phyloP scores from a whole-genome alignment of 2,797 vertebrate genomes.

The Coccyzus lansbergi region DNA sequence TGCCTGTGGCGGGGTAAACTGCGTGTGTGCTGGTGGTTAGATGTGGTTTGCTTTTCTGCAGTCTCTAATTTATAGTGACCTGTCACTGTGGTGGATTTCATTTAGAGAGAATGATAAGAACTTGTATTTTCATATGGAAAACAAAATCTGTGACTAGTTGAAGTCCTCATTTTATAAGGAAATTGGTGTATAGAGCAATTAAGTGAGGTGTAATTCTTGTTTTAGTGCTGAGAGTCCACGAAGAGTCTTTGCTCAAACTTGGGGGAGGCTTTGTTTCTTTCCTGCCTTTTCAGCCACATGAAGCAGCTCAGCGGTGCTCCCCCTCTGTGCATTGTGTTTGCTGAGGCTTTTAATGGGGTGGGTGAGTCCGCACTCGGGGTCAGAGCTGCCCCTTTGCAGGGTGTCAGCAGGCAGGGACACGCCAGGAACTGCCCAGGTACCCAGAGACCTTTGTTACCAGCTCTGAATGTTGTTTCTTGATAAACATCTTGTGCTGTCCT shows the following conservation, averaged over 20 bases:
- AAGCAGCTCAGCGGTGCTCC: neutral
- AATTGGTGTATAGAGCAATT: neutral
- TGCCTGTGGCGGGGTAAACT: fast-evolving
- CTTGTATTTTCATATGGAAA: neutral
- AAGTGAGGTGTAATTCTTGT: neutral
- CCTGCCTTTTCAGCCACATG: neutral
- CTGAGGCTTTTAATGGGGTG: neutral
- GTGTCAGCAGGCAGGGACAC: neutral
- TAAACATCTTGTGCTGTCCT: neutral
- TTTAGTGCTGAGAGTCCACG: neutral
- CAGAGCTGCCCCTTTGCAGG: neutral
- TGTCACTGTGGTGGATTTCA: neutral
- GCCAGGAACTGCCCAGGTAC: neutral
- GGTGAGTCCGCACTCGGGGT: neutral
- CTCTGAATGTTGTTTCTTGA: neutral
- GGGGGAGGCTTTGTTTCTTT: neutral
- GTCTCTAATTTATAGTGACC: neutral
- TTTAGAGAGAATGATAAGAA: neutral
- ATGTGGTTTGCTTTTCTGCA: neutral
- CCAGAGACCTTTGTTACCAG: neutral
- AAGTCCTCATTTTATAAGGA: neutral
- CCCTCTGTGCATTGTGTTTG: fast-evolving
- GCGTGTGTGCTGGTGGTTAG: neutral
- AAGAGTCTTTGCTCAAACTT: neutral
- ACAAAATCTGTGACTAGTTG: neutral